Conservation (phyloP, 2,888 invertebrate species). For the Chloroclystis v-ata region DNA sequence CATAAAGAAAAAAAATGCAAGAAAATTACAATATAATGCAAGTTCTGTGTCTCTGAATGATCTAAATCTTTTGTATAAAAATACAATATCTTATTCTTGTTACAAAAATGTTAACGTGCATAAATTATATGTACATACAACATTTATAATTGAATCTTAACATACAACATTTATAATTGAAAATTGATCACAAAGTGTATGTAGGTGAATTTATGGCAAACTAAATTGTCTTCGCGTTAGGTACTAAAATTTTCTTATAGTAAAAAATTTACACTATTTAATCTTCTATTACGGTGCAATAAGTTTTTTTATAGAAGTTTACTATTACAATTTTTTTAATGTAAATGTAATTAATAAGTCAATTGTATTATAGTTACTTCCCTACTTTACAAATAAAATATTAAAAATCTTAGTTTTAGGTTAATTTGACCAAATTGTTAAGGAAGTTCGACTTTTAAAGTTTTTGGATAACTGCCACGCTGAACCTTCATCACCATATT, state of each 20-base stretch:
- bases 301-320: constrained; percentile 28
- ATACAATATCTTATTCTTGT: too few relatives aligned
- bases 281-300: constrained; percentile 42
- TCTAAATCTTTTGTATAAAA: too few relatives aligned
- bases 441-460: constrained; percentile 14
- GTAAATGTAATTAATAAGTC: constrained; percentile 22
- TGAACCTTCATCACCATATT: constrained; percentile 1
- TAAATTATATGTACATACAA: too few relatives aligned
- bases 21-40: too few relatives aligned
- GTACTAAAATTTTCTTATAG: neutral
- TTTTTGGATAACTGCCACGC: constrained; percentile 14
- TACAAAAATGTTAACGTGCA: too few relatives aligned
- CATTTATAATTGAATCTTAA: too few relatives aligned
- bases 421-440: constrained; percentile 27
- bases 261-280: constrained; percentile 12
- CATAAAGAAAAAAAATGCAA: too few relatives aligned
- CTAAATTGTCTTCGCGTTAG: too few relatives aligned
- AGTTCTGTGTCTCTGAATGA: too few relatives aligned
- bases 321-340: constrained; percentile 20
- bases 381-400: constrained; percentile 14
- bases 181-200: too few relatives aligned
- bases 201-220: too few relatives aligned
- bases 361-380: constrained; percentile 27
- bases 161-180: too few relatives aligned
- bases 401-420: constrained; percentile 21